Evolutionary conservation across 2,888 invertebrate genomes (phyloP).

Genomic region (Zygogramma bicolorata): DNA sequence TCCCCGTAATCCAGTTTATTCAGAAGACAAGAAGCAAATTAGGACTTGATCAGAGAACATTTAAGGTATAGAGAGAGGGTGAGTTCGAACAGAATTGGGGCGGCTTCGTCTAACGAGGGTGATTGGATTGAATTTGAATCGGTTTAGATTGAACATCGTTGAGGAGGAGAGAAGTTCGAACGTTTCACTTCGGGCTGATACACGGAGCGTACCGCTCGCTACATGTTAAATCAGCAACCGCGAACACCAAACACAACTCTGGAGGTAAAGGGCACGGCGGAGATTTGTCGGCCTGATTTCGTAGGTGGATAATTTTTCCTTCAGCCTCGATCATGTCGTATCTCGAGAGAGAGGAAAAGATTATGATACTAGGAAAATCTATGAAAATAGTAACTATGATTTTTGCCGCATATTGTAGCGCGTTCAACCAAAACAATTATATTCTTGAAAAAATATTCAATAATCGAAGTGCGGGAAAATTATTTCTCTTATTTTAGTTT

Average conservation of each 20-base stretch:
- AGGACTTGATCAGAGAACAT: slow-evolving; percentile 64
- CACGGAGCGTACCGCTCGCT: slow-evolving; percentile 1
- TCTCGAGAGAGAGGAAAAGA: too few relatives aligned
- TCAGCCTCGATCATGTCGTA: too few relatives aligned
- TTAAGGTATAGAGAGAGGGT: slow-evolving; percentile 58
- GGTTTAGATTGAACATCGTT: slow-evolving; percentile 65
- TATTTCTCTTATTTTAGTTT: too few relatives aligned
- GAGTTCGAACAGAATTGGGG: slow-evolving; percentile 64
- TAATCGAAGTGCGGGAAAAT: too few relatives aligned
- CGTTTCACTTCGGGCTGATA: slow-evolving; percentile 20
- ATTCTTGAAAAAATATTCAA: too few relatives aligned
- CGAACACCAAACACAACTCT: not conserved
- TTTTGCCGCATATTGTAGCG: too few relatives aligned
- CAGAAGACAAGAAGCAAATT: slow-evolving; percentile 65
- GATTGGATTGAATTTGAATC: slow-evolving; percentile 66
- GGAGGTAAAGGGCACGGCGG: not conserved
- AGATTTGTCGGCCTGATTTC: not conserved
- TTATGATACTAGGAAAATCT: too few relatives aligned
- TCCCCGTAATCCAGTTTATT: slow-evolving; percentile 62
- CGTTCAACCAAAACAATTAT: too few relatives aligned
- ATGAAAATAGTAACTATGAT: too few relatives aligned
- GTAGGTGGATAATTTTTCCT: not conserved
- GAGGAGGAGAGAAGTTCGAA: slow-evolving; percentile 60
- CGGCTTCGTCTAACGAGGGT: slow-evolving; percentile 64
- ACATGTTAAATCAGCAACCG: slow-evolving; percentile 20